phyloP scores from a whole-genome alignment of 1,140 invertebrate species.

The Akabosia matsudoensis region DNA sequence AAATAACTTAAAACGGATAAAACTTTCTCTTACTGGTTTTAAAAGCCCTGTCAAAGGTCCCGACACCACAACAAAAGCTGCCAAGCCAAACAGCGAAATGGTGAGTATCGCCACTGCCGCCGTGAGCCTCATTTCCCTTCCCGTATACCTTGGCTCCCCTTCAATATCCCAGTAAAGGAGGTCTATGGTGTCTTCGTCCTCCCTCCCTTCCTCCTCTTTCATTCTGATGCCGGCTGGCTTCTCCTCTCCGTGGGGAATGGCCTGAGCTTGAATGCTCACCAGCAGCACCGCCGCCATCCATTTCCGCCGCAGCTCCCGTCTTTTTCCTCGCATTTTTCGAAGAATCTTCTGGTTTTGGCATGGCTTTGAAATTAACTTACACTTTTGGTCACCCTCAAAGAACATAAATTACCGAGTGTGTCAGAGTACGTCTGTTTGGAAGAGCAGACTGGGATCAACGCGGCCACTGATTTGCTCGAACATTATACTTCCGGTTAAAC shows the following conservation, averaged over 20 bases:
- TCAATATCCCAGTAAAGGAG: neutral
- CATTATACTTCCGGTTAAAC: too few relatives aligned
- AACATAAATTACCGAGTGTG: too few relatives aligned
- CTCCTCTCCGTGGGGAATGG: too few relatives aligned
- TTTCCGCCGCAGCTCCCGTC: neutral
- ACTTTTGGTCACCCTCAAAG: too few relatives aligned
- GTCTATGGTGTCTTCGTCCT: neutral
- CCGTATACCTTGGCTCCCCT: neutral
- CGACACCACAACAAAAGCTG: constrained; percentile 34
- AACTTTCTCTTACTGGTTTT: constrained; percentile 33
- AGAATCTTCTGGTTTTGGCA: neutral
- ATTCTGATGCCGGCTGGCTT: neutral
- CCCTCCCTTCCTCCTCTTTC: neutral
- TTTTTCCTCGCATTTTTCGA: neutral
- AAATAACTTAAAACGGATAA: too few relatives aligned
- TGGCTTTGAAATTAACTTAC: too few relatives aligned
- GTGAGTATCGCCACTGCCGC: constrained; percentile 31
- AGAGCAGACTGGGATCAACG: too few relatives aligned
- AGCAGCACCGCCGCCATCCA: constrained; percentile 8
- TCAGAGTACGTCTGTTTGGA: too few relatives aligned
- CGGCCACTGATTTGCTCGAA: too few relatives aligned
- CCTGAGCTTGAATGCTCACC: too few relatives aligned
- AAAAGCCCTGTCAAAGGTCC: constrained; percentile 33
- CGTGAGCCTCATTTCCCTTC: constrained; percentile 34
- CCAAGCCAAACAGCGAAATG: constrained; percentile 36